Base-by-base conservation (phyloP, 2,797 vertebrate genomes). In the Helarctos malayanus region DNA sequence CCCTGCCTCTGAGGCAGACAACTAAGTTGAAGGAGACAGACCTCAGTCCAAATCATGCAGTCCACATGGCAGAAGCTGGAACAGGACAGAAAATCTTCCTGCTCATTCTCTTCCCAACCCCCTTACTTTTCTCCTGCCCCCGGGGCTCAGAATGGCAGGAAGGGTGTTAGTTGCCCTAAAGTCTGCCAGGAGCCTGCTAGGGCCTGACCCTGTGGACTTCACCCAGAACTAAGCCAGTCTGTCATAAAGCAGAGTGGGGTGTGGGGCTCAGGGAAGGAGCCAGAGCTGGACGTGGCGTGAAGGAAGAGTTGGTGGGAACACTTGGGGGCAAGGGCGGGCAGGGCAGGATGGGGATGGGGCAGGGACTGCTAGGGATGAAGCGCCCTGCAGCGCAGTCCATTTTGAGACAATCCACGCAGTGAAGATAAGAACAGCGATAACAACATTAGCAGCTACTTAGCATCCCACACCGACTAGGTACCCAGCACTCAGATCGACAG, bases 1-100 rank as follows among this genome's bases (percentile, higher is more conserved):
- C 35, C 38, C 14, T 35, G 75, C 56, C 3, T 32, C 68, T 52
- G 75, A 89, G n/a, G 68, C 69, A 9, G 81, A 86, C 85, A 79
- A 83, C 96, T 69, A 15, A 47, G 10, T 91, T 27, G 27, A 78
- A 54, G 57, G 65, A 96, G 94, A 94, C 25, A 88, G 68, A 83
- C 47, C 65, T 89, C 57, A 75, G 78, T 38, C 54, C 35, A 29
- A 25, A 35, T 68, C 19, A 5, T 79, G 41, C 56, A 92, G 52
- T 85, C 63, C 52, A 12, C 4, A 27, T 18, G 35, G 27, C 49
- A 84, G 87, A 79, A 76, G 21, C 29, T 76, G 14, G 41, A 79
- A 82, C 47, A 90, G 47, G 75, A 92, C 16, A 87, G 56, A 86
- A 94, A 83, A 88, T 68, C 69, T 96, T 95, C 32, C 29, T 35